Percentiles rank a stretch among this genome's conserved stretches.
Conservation (phyloP, 1,140 invertebrate species). For the Brachionus rotundiformis region DNA sequence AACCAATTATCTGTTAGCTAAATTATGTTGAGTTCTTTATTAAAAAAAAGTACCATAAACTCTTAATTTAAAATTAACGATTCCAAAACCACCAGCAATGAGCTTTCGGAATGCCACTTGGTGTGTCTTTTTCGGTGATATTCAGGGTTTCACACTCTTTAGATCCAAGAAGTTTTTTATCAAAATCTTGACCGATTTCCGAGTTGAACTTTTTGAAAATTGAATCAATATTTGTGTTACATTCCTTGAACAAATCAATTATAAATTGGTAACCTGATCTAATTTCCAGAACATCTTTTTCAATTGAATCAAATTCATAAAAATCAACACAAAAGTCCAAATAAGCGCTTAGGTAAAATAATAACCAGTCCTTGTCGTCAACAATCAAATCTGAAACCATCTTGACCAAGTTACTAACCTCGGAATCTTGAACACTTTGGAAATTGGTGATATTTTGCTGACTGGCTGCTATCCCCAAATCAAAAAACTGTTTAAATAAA, state of each 20-base stretch:
- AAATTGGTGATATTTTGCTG: neutral
- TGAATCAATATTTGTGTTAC: neutral
- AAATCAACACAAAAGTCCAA: conserved; percentile 11
- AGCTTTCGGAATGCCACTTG: neutral
- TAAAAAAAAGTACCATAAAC: neutral
- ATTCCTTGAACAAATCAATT: conserved; percentile 5
- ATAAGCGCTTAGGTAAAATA: neutral
- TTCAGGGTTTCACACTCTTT: conserved; percentile 10
- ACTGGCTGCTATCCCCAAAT: neutral
- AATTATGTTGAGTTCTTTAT: no score
- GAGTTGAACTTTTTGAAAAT: neutral
- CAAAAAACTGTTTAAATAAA: neutral
- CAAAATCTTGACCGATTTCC: neutral
- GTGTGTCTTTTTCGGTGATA: neutral
- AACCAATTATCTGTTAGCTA: no score
- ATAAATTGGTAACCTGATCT: conserved; percentile 31
- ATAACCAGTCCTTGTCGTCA: conserved; percentile 23
- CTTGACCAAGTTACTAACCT: neutral
- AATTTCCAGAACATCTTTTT: neutral
- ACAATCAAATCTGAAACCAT: neutral
- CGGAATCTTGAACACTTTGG: neutral
- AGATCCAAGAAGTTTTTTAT: neutral
- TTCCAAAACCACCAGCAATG: conserved; percentile 22
- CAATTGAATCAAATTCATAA: conserved; percentile 31
- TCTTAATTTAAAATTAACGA: no score